Evolutionary conservation across 2,797 vertebrate species (phyloP).

Genomic region (Hemibagrus guttatus): DNA sequence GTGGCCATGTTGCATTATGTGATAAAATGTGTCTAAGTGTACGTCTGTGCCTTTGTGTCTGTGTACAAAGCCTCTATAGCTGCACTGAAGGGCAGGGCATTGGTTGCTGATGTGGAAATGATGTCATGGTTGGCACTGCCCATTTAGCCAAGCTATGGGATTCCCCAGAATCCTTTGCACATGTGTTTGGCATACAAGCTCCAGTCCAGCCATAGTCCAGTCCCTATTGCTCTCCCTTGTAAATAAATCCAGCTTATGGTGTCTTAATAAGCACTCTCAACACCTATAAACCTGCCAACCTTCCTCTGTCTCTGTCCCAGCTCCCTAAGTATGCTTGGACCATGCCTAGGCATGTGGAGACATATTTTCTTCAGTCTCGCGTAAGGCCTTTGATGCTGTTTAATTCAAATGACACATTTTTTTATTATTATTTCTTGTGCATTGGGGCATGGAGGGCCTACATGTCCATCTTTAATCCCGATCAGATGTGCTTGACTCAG

Average conservation of each 20-base stretch:
- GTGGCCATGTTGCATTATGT: neutral
- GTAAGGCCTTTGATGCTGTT: constrained; percentile 58
- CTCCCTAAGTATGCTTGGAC: neutral
- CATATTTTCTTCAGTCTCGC: constrained; percentile 30
- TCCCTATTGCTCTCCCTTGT: constrained; percentile 19
- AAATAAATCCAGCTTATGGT: constrained; percentile 35
- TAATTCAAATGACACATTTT: constrained; percentile 60
- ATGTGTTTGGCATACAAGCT: constrained; percentile 59
- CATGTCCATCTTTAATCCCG: constrained; percentile 66
- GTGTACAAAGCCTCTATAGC: neutral
- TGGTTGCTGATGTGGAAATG: constrained; percentile 7
- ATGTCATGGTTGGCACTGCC: constrained; percentile 27
- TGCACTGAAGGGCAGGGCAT: neutral
- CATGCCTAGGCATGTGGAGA: constrained; percentile 13
- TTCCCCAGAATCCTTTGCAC: constrained; percentile 62
- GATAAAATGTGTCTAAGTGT: neutral
- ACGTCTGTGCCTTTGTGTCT: neutral
- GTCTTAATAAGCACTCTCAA: constrained; percentile 52
- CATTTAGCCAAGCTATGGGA: constrained; percentile 51
- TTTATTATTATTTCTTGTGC: constrained; percentile 32
- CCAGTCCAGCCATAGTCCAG: constrained; percentile 49
- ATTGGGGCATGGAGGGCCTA: constrained; percentile 52
- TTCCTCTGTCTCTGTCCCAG: constrained; percentile 19
- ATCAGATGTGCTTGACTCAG: constrained; percentile 61
- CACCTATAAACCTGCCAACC: constrained; percentile 53